A percentile compares a stretch with the other conserved stretches of the same genome.
Conservation (phyloP, 2,888 invertebrate genomes). For the Eristalis arbustorum region DNA sequence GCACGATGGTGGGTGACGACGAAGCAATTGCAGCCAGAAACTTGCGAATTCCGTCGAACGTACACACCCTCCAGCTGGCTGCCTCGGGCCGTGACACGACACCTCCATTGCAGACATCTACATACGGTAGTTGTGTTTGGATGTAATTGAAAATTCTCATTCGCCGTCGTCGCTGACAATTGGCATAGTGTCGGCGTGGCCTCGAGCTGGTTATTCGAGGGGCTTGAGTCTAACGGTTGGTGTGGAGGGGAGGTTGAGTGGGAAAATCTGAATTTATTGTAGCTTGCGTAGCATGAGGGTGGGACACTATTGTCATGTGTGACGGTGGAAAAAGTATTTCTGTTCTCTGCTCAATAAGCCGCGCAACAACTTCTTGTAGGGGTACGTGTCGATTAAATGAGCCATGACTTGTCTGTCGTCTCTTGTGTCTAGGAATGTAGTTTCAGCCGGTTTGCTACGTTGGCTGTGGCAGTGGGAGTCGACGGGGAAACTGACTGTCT, state of each 20-base stretch:
- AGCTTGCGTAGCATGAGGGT: neutral
- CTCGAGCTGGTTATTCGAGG: neutral
- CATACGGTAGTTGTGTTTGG: neutral
- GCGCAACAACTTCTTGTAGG: no score
- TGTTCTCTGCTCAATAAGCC: no score
- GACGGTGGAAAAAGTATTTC: neutral
- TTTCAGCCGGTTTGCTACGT: no score
- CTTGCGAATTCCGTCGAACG: no score
- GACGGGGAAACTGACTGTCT: no score
- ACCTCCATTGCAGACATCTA: neutral
- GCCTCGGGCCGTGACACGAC: neutral
- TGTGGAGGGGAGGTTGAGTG: no score
- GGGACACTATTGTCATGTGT: neutral
- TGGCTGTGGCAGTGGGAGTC: no score
- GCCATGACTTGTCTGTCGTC: no score
- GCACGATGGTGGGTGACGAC: neutral
- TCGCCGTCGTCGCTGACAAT: neutral
- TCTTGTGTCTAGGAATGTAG: no score
- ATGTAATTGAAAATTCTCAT: neutral
- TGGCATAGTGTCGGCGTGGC: neutral
- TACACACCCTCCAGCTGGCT: neutral
- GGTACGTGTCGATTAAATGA: no score
- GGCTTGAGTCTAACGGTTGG: no score
- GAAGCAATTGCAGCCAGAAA: neutral
- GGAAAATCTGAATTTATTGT: neutral